Evolutionary conservation across 2,888 invertebrate species (phyloP), one percentile per base, ranked within the genome.

Genomic region (Tribolium freemani): DNA sequence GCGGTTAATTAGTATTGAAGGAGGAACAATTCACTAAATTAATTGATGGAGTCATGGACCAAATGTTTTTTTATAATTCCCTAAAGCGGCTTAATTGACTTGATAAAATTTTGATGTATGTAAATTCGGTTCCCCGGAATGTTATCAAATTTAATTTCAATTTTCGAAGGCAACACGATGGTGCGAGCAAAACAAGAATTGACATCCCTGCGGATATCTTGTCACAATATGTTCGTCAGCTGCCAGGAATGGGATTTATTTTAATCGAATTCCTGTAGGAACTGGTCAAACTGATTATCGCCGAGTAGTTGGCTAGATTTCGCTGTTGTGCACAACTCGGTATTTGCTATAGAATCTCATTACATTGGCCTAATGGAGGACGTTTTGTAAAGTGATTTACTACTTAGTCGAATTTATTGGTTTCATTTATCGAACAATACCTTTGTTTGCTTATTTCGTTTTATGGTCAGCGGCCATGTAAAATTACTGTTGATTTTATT

Each of bases 241-340:
- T 58, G 45, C 20, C 46, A 57, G 45, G 67, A 61, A 48, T 51
- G 61, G 51, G 60, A 73, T 73, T 70, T 70, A 73, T 67, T 68
- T 68, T 67, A 70, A 73, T 69, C 54, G 70, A 67, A 73, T 66
- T 57, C 73, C 61, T 38, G 44, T 13, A 58, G 57, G 54, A 21
- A 26, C 48, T 45, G 46, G 68, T 68, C 61, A 56, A 60, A 60
- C 71, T 71, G 64, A 60, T 67, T 71, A 56, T 45, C 60, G 30
- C 67, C 11, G 16, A 38, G 57, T 57, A 31, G 30, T 26, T 11
- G 13, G 44, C 57, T 38, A 13, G 38, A 16, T 10, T 44, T 44
- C 31, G 30, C 54, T 20, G n/a, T 8, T 53, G 16, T 53, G 20
- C 20, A 11, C 26, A 3, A 45, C 45, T 11, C 3, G 51, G n/a